phyloP scores from a whole-genome alignment of 2,888 invertebrate species.

The Mayetiola destructor region DNA sequence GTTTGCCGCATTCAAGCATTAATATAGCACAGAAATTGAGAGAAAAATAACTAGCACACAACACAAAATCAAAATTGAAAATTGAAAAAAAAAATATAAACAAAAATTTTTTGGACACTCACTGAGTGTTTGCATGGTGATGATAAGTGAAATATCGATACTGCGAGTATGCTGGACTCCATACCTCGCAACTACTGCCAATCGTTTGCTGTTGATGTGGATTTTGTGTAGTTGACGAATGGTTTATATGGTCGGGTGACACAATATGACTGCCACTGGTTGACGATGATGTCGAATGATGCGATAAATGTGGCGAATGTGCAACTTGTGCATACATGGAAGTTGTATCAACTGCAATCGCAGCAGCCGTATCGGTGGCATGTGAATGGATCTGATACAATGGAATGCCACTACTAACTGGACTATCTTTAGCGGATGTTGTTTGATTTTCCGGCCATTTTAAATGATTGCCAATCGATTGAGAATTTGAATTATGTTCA shows the following conservation, averaged over 20 bases:
- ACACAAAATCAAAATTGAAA: background rate
- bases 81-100: constrained; percentile 13
- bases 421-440: constrained; percentile 16
- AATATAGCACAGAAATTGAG: background rate
- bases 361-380: constrained; percentile 13
- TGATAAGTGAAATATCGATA: constrained; percentile 53
- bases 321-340: constrained; percentile 16
- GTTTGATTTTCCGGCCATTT: constrained; percentile 21
- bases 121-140: constrained; percentile 40
- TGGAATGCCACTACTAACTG: constrained; percentile 16
- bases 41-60: background rate
- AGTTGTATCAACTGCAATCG: constrained; percentile 15
- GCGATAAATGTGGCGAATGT: constrained; percentile 14
- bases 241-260: constrained; percentile 15
- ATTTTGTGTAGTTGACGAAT: constrained; percentile 16
- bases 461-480: constrained; percentile 18
- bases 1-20: background rate
- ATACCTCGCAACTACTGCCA: constrained; percentile 46
- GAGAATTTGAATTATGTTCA: constrained; percentile 16
- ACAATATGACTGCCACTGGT: constrained; percentile 16
- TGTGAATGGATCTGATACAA: constrained; percentile 19
- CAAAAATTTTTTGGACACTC: constrained; percentile 35
- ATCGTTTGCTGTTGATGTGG: constrained; percentile 27
- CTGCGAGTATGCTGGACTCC: constrained; percentile 42
- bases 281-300: constrained; percentile 7